Evolutionary conservation across 2,113 vertebrate genomes (phyloP), one percentile per base, ranked within the genome.

Genomic region (Cinclus mexicanus): DNA sequence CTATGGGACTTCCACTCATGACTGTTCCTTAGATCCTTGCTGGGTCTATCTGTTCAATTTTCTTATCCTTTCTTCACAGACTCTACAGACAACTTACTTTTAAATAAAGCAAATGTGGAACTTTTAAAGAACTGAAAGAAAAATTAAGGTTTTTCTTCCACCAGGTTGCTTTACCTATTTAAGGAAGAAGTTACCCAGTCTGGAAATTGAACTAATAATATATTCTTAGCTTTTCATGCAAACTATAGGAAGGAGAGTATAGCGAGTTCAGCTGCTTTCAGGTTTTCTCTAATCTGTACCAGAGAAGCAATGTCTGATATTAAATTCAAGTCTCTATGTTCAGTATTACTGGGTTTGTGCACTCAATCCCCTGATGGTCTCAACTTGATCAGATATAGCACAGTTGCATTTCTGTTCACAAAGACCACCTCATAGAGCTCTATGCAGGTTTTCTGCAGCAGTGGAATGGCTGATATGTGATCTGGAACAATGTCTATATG

Each of bases 351-450:
- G 67, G 74, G 67, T 96, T 85, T 92, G 44, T 95, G 76, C 63
- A 75, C 82, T 93, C 39, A 82, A 22, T 84, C 82, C 81, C 65
- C 61, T 31, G 70, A 52, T 2, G 24, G 81, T 76, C 74, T 77
- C 37, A 93, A 71, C 78, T 17, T 71, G 80, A 87, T 94, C 95
- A 75, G 87, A 89, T 93, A 94, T 3, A 93, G 42, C 41, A 49
- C 60, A 59, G 83, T 42, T 81, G 77, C 47, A 83, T 93, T 96
- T 87, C 87, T 93, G 29, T 75, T 92, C 74, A 87, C 52, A 91
- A 87, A 94, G 92, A 47, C 61, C 39, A 63, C 69, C 69, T 1
- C 18, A 78, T 3, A 89, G 17, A 64, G 84, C 64, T 87, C 75
- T 91, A 41, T 42, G 35, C 61, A 82, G 60, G 69, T 56, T 91